These are phyloP conservation scores for Pseudolaguvia tuberculata DNA, from an alignment of 2,113 vertebrate species.

Conservation along the genomic window DNA sequence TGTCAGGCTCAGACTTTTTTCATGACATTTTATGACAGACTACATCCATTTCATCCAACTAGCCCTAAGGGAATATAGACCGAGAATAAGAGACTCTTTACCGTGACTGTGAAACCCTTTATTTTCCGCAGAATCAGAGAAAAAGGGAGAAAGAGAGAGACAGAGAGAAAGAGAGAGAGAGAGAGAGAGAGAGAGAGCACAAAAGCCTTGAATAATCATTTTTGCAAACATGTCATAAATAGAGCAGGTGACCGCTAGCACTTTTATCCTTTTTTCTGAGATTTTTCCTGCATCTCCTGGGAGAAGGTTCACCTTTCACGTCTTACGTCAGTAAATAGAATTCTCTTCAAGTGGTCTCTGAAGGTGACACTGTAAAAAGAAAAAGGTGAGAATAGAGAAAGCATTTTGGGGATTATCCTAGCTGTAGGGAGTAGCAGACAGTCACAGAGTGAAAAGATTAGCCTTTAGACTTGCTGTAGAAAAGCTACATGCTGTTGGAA, in stretches of 20 bases:
- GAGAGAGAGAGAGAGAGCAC: not conserved
- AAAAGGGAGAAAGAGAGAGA: not conserved
- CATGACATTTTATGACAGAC: slow-evolving; percentile 20
- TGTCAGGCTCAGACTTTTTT: slow-evolving; percentile 18
- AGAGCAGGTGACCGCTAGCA: slow-evolving; percentile 46
- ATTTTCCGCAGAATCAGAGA: slow-evolving; percentile 7
- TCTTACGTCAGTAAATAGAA: slow-evolving; percentile 53
- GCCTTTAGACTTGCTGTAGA: slow-evolving; percentile 21
- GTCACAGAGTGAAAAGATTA: slow-evolving; percentile 41
- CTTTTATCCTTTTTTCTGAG: slow-evolving; percentile 36
- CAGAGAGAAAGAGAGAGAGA: not conserved
- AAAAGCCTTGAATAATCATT: slow-evolving; percentile 50
- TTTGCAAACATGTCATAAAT: slow-evolving; percentile 40
- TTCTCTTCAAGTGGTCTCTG: slow-evolving; percentile 33
- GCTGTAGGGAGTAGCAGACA: slow-evolving; percentile 37
- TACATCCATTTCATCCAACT: slow-evolving; percentile 2
- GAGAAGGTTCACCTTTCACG: slow-evolving; percentile 55
- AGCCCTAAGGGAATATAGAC: slow-evolving; percentile 14
- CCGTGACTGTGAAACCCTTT: slow-evolving; percentile 9
- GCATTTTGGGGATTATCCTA: slow-evolving; percentile 17
- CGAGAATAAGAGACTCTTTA: not conserved
- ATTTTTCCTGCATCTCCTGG: slow-evolving; percentile 30
- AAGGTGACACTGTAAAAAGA: slow-evolving; percentile 39
- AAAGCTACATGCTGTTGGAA: slow-evolving; percentile 19
- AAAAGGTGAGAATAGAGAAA: slow-evolving; percentile 31